These are phyloP conservation scores for Pardosa pseudoannulata DNA, from an alignment of 2,888 invertebrate species.

Conservation along the genomic window DNA sequence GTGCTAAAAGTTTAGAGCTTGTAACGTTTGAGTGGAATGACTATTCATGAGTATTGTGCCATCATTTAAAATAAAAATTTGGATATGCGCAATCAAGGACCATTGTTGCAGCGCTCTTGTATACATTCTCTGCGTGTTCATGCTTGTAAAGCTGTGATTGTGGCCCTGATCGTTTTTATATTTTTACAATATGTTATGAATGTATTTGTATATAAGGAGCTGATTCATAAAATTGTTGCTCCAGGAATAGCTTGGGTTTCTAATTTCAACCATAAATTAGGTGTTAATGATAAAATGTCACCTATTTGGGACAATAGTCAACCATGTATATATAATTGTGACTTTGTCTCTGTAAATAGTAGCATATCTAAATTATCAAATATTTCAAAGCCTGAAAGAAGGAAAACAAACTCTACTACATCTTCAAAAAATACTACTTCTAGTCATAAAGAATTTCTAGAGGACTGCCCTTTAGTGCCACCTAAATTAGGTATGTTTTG, in stretches of 20 bases:
- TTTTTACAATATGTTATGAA: slow-evolving; percentile 85
- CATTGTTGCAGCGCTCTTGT: slow-evolving; percentile 40
- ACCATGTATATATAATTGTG: slow-evolving; percentile 11
- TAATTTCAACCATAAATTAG: slow-evolving; percentile 45
- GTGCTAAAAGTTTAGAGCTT: too few species aligned
- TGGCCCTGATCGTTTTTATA: slow-evolving; percentile 82
- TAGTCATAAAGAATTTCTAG: slow-evolving; percentile 75
- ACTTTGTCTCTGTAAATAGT: slow-evolving; percentile 41
- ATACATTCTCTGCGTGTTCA: slow-evolving; percentile 77
- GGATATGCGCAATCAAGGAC: slow-evolving; percentile 46
- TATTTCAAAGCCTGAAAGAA: slow-evolving; percentile 80
- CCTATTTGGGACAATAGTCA: slow-evolving; percentile 30
- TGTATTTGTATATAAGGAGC: slow-evolving; percentile 75
- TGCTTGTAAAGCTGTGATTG: slow-evolving; percentile 81
- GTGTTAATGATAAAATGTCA: slow-evolving; percentile 25
- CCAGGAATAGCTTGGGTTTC: slow-evolving; percentile 66
- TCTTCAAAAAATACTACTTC: slow-evolving; percentile 14
- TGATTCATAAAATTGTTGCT: slow-evolving; percentile 68
- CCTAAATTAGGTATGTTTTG: slow-evolving; percentile 82
- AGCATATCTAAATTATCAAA: slow-evolving; percentile 10
- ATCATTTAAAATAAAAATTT: neutral
- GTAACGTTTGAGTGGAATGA: too few species aligned
- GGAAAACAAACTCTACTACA: slow-evolving; percentile 13
- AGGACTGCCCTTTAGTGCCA: slow-evolving; percentile 82
- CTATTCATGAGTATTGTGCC: slow-evolving; percentile 42